Percentiles rank a stretch among this genome's conserved stretches.
phyloP scores from a whole-genome alignment of 2,888 invertebrate species.

The Heliconius ismenius region DNA sequence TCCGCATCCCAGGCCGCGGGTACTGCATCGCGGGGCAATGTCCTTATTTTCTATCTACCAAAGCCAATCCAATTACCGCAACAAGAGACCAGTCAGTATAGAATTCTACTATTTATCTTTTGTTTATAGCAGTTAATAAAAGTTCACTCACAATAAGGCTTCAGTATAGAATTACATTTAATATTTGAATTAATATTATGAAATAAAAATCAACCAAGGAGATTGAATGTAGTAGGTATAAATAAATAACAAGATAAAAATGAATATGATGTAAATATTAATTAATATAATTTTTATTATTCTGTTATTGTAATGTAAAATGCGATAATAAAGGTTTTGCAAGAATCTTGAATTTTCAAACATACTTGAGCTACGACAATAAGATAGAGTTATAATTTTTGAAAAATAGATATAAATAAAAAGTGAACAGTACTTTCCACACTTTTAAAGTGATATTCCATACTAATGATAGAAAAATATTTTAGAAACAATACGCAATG shows the following conservation, averaged over 20 bases:
- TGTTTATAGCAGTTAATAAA: slow-evolving; percentile 26
- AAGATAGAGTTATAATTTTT: too few species aligned
- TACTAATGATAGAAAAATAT: too few species aligned
- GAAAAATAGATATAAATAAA: too few species aligned
- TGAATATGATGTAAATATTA: neutral
- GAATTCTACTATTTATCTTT: slow-evolving; percentile 24
- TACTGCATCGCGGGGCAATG: slow-evolving; percentile 27
- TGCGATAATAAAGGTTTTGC: too few species aligned
- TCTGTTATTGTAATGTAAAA: too few species aligned
- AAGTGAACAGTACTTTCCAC: too few species aligned
- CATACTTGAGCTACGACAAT: too few species aligned
- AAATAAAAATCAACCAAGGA: neutral
- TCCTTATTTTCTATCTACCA: slow-evolving; percentile 31
- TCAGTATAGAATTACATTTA: slow-evolving; percentile 15
- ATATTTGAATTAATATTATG: neutral
- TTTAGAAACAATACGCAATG: too few species aligned
- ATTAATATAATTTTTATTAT: too few species aligned
- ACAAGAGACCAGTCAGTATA: slow-evolving; percentile 20
- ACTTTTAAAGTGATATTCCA: too few species aligned
- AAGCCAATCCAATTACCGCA: slow-evolving; percentile 28
- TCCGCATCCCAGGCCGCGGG: slow-evolving; percentile 5
- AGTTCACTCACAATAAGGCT: slow-evolving; percentile 16
- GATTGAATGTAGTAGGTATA: neutral
- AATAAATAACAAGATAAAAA: too few species aligned
- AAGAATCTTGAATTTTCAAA: too few species aligned